Conservation (phyloP, 2,888 invertebrate genomes). For the Antheraea yamamai region DNA sequence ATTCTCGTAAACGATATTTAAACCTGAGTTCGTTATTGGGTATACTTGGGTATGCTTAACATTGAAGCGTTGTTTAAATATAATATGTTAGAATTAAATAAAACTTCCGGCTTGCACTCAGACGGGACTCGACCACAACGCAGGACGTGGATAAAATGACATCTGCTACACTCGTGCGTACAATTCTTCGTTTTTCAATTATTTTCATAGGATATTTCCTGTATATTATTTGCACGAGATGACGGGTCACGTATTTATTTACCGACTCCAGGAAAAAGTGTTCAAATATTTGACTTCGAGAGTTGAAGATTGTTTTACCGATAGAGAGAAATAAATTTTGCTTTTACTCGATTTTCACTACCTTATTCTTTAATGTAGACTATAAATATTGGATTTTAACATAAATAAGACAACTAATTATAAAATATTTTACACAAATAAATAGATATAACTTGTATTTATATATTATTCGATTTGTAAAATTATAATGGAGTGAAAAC, state of each 20-base stretch:
- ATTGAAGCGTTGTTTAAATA: constrained; percentile 9
- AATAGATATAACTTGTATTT: too few relatives aligned
- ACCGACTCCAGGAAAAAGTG: constrained; percentile 1
- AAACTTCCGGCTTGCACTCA: constrained; percentile 12
- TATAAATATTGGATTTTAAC: neutral
- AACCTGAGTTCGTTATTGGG: constrained; percentile 11
- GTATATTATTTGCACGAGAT: neutral
- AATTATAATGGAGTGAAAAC: too few relatives aligned
- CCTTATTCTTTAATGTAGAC: neutral
- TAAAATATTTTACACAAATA: too few relatives aligned
- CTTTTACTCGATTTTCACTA: neutral
- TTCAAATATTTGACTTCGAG: constrained; percentile 1
- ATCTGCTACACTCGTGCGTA: neutral
- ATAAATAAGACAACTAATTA: too few relatives aligned
- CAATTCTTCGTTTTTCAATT: constrained; percentile 17
- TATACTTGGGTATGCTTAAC: too few relatives aligned
- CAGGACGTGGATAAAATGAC: neutral
- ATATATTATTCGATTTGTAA: too few relatives aligned
- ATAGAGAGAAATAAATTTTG: neutral
- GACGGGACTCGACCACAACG: constrained; percentile 5
- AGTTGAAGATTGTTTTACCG: neutral
- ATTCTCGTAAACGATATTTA: neutral
- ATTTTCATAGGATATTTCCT: constrained; percentile 15
- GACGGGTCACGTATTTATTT: constrained; percentile 5
- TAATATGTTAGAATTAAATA: constrained; percentile 12